Percentiles rank a stretch among this genome's conserved stretches.
These are phyloP conservation scores for Apis florea DNA, from an alignment of 1,140 invertebrate species.

Conservation along the genomic window DNA sequence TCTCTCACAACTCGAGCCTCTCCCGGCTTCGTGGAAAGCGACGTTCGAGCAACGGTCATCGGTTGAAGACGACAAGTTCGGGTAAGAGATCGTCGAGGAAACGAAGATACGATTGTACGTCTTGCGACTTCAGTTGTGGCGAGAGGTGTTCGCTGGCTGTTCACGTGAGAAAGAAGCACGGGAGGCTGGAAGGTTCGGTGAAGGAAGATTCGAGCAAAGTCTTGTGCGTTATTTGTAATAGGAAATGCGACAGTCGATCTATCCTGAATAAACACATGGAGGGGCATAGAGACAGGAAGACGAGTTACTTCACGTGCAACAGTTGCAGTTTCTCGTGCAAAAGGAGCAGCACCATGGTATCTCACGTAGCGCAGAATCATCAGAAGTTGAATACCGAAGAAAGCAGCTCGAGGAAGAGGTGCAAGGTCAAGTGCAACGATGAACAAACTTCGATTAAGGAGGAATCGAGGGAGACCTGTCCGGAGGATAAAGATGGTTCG, in stretches of 20 bases:
- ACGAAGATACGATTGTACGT: slow-evolving; percentile 40
- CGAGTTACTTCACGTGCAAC: slow-evolving; percentile 39
- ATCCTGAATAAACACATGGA: slow-evolving; percentile 27
- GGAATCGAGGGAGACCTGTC: neutral
- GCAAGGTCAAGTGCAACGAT: neutral
- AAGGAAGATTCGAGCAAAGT: neutral
- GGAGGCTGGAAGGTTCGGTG: neutral
- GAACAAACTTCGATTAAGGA: neutral
- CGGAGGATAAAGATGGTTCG: neutral
- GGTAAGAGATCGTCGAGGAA: neutral
- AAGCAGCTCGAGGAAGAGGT: neutral
- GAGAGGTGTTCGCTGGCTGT: slow-evolving; percentile 1
- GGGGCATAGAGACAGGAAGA: slow-evolving; percentile 8
- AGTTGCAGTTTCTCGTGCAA: slow-evolving; percentile 54
- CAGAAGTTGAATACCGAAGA: neutral
- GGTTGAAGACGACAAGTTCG: neutral
- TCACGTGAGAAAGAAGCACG: slow-evolving; percentile 43
- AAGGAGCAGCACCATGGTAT: slow-evolving; percentile 47
- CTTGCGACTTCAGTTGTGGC: slow-evolving; percentile 46
- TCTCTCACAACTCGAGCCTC: slow-evolving; percentile 45
- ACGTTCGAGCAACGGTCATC: neutral
- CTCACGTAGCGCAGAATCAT: slow-evolving; percentile 54
- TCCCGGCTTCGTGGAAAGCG: slow-evolving; percentile 17
- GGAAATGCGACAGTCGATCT: neutral
- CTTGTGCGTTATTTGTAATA: slow-evolving; percentile 11